Base-by-base conservation (phyloP, 2,113 vertebrate genomes). In the Diadophis punctatus region DNA sequence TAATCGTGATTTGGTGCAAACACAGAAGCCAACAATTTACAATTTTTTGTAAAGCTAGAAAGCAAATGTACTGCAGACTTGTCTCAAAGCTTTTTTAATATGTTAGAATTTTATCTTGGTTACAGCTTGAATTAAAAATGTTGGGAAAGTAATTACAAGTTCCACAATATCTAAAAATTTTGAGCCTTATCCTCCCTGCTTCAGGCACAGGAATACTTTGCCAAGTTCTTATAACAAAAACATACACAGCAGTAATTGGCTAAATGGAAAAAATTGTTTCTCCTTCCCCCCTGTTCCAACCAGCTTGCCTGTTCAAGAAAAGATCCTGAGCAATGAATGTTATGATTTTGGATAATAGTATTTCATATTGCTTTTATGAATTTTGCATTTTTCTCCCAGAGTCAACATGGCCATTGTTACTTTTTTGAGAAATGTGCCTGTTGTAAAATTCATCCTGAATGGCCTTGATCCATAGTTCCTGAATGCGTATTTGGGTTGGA, bases 21-120 rank as follows among this genome's bases (percentile, higher is more conserved):
- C 16, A 8, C 9, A 27, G 8, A 39, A 0, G 34, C 34, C 68
- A 48, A 91, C 60, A n/a, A 51, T 30, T 49, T 0, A 0, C 25
- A 12, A 89, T 93, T 27, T 20, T 34, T 63, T 68, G 30, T 23
- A 10, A 12, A 46, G 68, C 11, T 88, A 87, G 93, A 94, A 93
- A 5, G 0, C 94, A 60, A 90, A 43, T 34, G 9, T 34, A 74
- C 63, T 8, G 8, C 34, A 80, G 16, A 30, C n/a, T 34, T 52
- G 27, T 20, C 51, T 49, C 27, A 89, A 43, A 84, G 8, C 11
- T 51, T 46, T 56, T 58, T 89, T 56, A 60, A 58, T 25, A 55
- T 20, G 8, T 14, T 48, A 25, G 30, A 18, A 27, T n/a, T 92
- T 30, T 92, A 43, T 58, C 46, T 39, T 34, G 39, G 63, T 84